phyloP scores from a whole-genome alignment of 2,888 invertebrate genomes.

The Drosophila austrosaltans region DNA sequence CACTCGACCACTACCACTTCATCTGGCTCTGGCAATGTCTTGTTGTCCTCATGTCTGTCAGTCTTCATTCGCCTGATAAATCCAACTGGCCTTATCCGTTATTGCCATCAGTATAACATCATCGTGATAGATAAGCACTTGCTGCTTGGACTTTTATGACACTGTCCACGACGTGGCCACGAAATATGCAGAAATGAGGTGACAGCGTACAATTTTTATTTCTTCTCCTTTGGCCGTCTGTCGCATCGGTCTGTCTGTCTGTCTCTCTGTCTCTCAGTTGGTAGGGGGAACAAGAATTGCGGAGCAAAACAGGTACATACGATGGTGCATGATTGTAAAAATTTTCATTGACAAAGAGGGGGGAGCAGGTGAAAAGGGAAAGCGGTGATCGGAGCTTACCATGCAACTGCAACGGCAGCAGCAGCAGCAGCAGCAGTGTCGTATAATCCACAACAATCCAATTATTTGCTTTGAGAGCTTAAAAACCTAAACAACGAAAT shows the following conservation, averaged over 20 bases:
- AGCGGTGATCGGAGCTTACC: not conserved
- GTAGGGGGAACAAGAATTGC: conserved; percentile 46
- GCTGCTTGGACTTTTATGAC: conserved; percentile 58
- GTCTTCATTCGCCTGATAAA: not conserved
- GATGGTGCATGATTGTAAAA: conserved; percentile 52
- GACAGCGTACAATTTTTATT: conserved; percentile 66
- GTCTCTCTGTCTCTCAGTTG: conserved; percentile 1
- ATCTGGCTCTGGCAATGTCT: not conserved
- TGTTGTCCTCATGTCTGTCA: not conserved
- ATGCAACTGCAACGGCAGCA: conserved; percentile 38
- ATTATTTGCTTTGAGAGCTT: conserved; percentile 63
- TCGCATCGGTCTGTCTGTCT: not conserved
- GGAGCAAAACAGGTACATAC: conserved; percentile 61
- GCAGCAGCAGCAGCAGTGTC: conserved; percentile 12
- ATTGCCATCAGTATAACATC: conserved; percentile 71
- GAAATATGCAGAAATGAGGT: conserved; percentile 71
- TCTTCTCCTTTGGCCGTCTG: conserved; percentile 5
- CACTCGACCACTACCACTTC: too few species aligned
- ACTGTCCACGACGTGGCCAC: conserved; percentile 42
- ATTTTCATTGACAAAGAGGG: conserved; percentile 50
- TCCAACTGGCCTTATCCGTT: conserved; percentile 58
- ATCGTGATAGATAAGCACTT: conserved; percentile 68
- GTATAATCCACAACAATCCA: conserved; percentile 61
- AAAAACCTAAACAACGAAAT: conserved; percentile 63
- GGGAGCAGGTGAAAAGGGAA: not conserved